Conservation (phyloP, 2,888 invertebrate species). For the Yponomeuta plumbellus region DNA sequence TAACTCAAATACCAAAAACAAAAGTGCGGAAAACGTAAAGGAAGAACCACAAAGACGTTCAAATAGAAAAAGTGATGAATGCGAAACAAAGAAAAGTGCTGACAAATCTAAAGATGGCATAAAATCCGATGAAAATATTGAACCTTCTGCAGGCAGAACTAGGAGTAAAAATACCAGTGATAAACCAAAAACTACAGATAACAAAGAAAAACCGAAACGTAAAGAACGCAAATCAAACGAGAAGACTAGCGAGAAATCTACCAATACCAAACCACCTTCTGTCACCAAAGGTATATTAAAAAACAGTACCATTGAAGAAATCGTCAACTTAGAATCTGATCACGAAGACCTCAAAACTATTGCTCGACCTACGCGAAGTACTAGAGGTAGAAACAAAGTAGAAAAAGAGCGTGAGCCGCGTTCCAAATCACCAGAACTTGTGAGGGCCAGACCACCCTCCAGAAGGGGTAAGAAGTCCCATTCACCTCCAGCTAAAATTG, state of each 20-base stretch:
- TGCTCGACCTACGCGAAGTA: not conserved
- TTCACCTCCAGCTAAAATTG: slow-evolving; percentile 3
- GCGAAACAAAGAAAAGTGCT: slow-evolving; percentile 14
- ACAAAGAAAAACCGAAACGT: slow-evolving; percentile 23
- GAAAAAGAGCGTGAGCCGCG: not conserved
- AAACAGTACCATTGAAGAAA: slow-evolving; percentile 9
- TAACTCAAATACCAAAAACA: slow-evolving; percentile 8
- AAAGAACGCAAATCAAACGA: slow-evolving; percentile 19
- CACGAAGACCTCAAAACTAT: slow-evolving; percentile 1
- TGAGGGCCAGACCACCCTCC: not conserved
- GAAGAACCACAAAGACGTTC: not conserved
- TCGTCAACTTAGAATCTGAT: slow-evolving; percentile 10
- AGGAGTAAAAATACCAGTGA: slow-evolving; percentile 20
- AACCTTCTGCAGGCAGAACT: slow-evolving; percentile 23
- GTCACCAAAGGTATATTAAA: slow-evolving; percentile 1
- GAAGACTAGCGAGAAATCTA: slow-evolving; percentile 5
- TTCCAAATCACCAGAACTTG: slow-evolving; percentile 16
- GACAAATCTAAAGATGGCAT: slow-evolving; percentile 21
- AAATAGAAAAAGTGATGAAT: not conserved
- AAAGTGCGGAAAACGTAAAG: not conserved
- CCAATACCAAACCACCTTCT: slow-evolving; percentile 1
- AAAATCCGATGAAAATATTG: slow-evolving; percentile 23
- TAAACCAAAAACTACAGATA: slow-evolving; percentile 17
- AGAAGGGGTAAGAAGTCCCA: slow-evolving; percentile 7
- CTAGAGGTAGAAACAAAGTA: slow-evolving; percentile 4